Percentiles rank a stretch among this genome's conserved stretches.
Evolutionary conservation across 2,888 invertebrate genomes (phyloP).

Genomic region (Chironomus riparius): DNA sequence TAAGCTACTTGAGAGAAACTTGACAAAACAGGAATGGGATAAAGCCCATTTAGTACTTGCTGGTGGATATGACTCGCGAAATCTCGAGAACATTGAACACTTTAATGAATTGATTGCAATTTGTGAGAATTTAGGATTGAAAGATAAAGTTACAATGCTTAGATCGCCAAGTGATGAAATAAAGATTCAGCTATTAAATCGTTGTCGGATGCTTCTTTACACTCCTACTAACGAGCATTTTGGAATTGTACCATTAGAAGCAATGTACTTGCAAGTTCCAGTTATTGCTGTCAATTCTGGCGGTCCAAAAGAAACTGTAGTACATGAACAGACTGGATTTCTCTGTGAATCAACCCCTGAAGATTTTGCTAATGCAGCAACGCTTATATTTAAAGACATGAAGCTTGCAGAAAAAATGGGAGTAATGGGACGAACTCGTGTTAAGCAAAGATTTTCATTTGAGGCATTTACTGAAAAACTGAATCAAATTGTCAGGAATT

Average conservation of each 20-base stretch:
- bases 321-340: constrained; percentile 61
- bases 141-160: constrained; percentile 69
- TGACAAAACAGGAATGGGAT: constrained; percentile 51
- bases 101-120: constrained; percentile 64
- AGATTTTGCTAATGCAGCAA: constrained; percentile 71
- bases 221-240: constrained; percentile 98
- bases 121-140: constrained; percentile 53
- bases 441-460: constrained; percentile 75
- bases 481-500: constrained; percentile 45
- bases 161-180: constrained; percentile 78
- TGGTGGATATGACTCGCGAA: constrained; percentile 90
- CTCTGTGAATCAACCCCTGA: constrained; percentile 60
- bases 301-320: constrained; percentile 89
- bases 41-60: constrained; percentile 80
- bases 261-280: constrained; percentile 88
- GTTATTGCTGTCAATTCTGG: constrained; percentile 94
- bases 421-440: constrained; percentile 60
- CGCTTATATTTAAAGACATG: constrained; percentile 53
- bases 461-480: constrained; percentile 64
- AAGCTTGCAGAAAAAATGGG: constrained; percentile 60
- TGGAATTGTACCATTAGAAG: constrained; percentile 98
- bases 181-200: constrained; percentile 71
- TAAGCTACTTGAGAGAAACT: constrained; percentile 50
- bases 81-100: constrained; percentile 79
- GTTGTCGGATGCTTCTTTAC: constrained; percentile 68